Evolutionary conservation across 2,888 invertebrate species (phyloP).

Genomic region (Spialia ferax): DNA sequence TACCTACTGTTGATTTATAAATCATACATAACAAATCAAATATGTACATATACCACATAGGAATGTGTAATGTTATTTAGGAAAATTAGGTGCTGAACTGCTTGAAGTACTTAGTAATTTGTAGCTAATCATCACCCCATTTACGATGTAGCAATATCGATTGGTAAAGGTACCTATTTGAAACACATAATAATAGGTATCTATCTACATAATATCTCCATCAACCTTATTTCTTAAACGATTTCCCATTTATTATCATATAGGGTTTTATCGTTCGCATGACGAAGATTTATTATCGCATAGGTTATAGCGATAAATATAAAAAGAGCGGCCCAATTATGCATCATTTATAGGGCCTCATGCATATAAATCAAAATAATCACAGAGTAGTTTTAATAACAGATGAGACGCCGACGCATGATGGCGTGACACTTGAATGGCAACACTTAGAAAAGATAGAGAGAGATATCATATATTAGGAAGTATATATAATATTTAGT

Average conservation of each 20-base stretch:
- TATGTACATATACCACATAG: too few species aligned
- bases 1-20: too few species aligned
- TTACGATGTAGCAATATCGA: slow-evolving; percentile 1
- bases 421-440: slow-evolving; percentile 50
- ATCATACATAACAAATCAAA: too few species aligned
- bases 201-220: slow-evolving; percentile 46
- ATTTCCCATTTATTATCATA: slow-evolving; percentile 51
- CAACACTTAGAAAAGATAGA: too few species aligned
- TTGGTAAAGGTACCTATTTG: not conserved
- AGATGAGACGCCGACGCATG: slow-evolving; percentile 54
- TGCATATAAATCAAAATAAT: slow-evolving; percentile 78
- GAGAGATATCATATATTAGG: too few species aligned
- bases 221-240: slow-evolving; percentile 45
- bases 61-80: too few species aligned
- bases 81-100: too few species aligned
- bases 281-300: slow-evolving; percentile 70
- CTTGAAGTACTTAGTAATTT: too few species aligned
- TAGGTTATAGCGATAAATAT: slow-evolving; percentile 64
- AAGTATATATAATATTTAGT: too few species aligned
- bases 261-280: slow-evolving; percentile 53
- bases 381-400: slow-evolving; percentile 65
- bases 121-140: too few species aligned
- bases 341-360: slow-evolving; percentile 74
- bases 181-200: not conserved
- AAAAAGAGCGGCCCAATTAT: slow-evolving; percentile 69